phyloP scores from a whole-genome alignment of 2,888 invertebrate genomes.

The Chaetogeoica ovagalla region DNA sequence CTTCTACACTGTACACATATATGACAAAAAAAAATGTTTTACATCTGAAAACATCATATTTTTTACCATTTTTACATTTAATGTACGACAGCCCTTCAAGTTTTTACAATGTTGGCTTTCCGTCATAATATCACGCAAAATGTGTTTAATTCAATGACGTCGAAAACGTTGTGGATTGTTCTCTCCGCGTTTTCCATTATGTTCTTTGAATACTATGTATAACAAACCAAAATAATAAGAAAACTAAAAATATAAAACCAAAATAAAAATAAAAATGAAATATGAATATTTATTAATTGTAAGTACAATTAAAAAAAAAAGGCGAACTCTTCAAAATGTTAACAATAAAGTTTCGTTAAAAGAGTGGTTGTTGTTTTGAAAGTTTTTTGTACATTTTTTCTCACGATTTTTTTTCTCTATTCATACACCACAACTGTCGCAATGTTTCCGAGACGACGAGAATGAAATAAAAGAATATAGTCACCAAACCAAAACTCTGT shows the following conservation, averaged over 20 bases:
- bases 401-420: not conserved
- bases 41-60: not conserved
- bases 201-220: not conserved
- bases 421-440: not conserved
- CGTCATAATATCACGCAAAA: constrained; percentile 6
- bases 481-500: constrained; percentile 1
- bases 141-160: constrained; percentile 6
- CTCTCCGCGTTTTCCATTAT: not conserved
- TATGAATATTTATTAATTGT: not conserved
- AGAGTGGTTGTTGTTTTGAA: not conserved
- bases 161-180: constrained; percentile 11
- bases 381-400: not conserved
- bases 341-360: constrained; percentile 2
- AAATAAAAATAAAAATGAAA: not conserved
- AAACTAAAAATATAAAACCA: not conserved
- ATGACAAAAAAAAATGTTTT: constrained; percentile 19
- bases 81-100: constrained; percentile 11
- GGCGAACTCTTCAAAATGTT: not conserved
- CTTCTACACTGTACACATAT: not conserved
- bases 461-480: constrained; percentile 20
- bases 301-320: not conserved
- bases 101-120: constrained; percentile 16
- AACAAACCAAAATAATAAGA: not conserved
- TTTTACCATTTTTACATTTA: not conserved
- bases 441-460: not conserved